Conservation (phyloP, 2,888 invertebrate species). For the Meiosimyza decipiens region DNA sequence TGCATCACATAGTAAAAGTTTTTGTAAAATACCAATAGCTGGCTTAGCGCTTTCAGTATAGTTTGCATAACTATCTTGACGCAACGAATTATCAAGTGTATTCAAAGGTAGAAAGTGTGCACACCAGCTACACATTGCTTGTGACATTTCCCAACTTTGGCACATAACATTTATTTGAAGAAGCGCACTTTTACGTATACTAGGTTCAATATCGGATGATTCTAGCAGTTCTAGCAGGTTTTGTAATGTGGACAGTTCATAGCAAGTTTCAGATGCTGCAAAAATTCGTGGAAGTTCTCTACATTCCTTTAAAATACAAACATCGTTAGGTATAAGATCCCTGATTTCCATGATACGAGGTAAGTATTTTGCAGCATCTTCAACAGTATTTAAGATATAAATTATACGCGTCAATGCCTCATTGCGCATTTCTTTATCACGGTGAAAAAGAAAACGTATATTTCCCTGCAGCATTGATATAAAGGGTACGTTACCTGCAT, state of each 20-base stretch:
- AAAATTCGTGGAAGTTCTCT: constrained; percentile 53
- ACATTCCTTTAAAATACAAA: constrained; percentile 52
- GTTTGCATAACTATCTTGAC: constrained; percentile 44
- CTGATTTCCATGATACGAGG: constrained; percentile 52
- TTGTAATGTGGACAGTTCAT: constrained; percentile 42
- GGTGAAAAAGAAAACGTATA: constrained; percentile 57
- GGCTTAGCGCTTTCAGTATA: constrained; percentile 55
- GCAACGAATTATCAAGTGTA: constrained; percentile 53
- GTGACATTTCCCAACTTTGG: constrained; percentile 52
- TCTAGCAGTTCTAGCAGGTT: constrained; percentile 57
- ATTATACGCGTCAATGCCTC: constrained; percentile 56
- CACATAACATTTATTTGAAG: constrained; percentile 61
- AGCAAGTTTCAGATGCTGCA: constrained; percentile 15
- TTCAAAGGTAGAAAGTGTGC: constrained; percentile 52
- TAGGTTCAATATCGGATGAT: constrained; percentile 55
- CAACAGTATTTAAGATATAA: constrained; percentile 51
- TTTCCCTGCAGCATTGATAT: constrained; percentile 56
- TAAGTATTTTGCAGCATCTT: constrained; percentile 46
- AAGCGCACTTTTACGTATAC: constrained; percentile 59
- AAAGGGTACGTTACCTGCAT: constrained; percentile 47
- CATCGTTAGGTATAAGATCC: constrained; percentile 54
- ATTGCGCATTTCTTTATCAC: constrained; percentile 48
- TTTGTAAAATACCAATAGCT: constrained; percentile 57
- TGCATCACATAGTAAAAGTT: constrained; percentile 53
- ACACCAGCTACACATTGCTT: constrained; percentile 48